Percentiles rank a stretch among this genome's conserved stretches.
Conservation (phyloP, 2,888 invertebrate species). For the Cartodere bifasciata region DNA sequence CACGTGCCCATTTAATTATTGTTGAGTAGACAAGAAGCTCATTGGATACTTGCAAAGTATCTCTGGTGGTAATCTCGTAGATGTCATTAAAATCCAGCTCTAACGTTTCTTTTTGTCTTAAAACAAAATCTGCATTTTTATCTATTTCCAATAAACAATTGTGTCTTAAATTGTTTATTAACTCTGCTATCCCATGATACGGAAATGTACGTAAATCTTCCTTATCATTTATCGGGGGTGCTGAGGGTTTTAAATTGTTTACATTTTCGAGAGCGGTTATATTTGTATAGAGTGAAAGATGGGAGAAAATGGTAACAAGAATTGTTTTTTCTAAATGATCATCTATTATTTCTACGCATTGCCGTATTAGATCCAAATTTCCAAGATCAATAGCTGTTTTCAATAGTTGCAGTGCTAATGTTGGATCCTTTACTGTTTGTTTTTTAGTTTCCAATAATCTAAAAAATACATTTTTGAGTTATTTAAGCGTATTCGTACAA, state of each 20-base stretch:
- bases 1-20: constrained; percentile 46
- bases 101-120: constrained; percentile 43
- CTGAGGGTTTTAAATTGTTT: constrained; percentile 29
- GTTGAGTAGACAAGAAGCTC: constrained; percentile 51
- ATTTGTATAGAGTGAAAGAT: constrained; percentile 31
- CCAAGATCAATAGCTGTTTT: constrained; percentile 64
- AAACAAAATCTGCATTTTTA: constrained; percentile 39
- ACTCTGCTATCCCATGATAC: constrained; percentile 30
- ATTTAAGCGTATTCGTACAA: too few relatives aligned
- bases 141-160: constrained; percentile 55
- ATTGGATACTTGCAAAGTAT: constrained; percentile 50
- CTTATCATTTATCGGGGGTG: constrained; percentile 30
- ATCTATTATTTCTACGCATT: constrained; percentile 54
- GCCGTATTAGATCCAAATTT: constrained; percentile 53
- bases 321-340: constrained; percentile 49
- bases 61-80: constrained; percentile 49
- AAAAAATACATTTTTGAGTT: too few relatives aligned
- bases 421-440: too few relatives aligned
- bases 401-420: constrained; percentile 54
- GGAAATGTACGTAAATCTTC: constrained; percentile 26
- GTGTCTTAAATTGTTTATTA: constrained; percentile 49
- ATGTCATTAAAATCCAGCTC: constrained; percentile 54
- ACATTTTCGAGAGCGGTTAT: constrained; percentile 23
- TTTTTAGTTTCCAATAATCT: too few relatives aligned
- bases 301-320: constrained; percentile 51